Base-by-base conservation (phyloP, 2,797 vertebrate genomes). In the Buphagus erythrorhynchus region DNA sequence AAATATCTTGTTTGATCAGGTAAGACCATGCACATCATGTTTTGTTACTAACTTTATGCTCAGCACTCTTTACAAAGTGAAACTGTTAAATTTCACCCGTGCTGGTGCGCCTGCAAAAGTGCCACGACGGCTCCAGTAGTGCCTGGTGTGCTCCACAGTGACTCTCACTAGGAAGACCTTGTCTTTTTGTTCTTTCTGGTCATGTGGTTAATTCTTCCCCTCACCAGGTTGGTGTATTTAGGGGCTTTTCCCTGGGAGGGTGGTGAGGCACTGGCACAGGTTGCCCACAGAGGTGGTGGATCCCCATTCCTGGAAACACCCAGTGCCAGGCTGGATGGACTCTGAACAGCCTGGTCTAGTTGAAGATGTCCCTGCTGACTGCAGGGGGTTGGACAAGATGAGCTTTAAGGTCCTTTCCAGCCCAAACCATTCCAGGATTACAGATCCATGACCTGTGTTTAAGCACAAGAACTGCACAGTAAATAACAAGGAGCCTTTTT, bases 121-220 rank as follows among this genome's bases (percentile, higher is more conserved):
- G 6, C 19, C 74, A 46, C 1, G 1, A 6, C 0, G 0, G 40
- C 33, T 75, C 49, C 65, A 10, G 24, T 11, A 29, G 33, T 38
- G 78, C 40, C 59, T 58, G 28, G 31, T 80, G 61, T 38, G 33
- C 59, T 61, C 55, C 29, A 28, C 51, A 24, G 57, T 13, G 51
- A 11, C 6, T 43, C 36, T 63, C 17, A 14, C 35, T 28, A 6
- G 4, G 35, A 38, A 1, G 4, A 31, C 16, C 28, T 83, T 74
- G 33, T 26, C 52, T 63, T n/a, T 31, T 29, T 36, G 17, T 12
- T 66, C 25, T 31, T 88, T 33, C 52, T 77, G 66, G 16, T 13
- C 18, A 11, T 19, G 13, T 36, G 21, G 33, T 20, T 62, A 28
- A 33, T 67, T 42, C 43, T 40, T 67, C 17, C 59, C 31, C 42